phyloP scores from a whole-genome alignment of 2,888 invertebrate species.

The Carpatolechia fugitivella region DNA sequence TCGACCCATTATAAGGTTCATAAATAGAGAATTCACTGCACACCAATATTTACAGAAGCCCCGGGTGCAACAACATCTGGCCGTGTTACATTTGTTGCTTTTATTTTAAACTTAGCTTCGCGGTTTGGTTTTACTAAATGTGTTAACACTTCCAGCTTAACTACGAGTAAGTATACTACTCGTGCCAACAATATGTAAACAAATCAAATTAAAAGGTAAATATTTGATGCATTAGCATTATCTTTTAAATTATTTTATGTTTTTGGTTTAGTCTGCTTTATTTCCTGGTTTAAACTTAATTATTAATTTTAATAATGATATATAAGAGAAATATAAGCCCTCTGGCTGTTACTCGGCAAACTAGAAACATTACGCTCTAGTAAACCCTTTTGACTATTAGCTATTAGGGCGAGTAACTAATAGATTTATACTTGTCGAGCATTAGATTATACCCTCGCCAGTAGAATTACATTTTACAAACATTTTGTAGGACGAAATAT shows the following conservation, averaged over 20 bases:
- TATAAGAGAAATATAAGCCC: too few species aligned
- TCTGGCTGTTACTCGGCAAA: neutral
- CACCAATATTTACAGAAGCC: slow-evolving; percentile 17
- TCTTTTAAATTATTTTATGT: too few species aligned
- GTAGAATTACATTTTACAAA: neutral
- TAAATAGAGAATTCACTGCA: slow-evolving; percentile 15
- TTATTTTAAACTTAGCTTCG: slow-evolving; percentile 10
- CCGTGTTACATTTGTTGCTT: slow-evolving; percentile 7
- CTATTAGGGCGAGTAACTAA: neutral
- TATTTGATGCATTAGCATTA: too few species aligned
- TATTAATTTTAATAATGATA: too few species aligned
- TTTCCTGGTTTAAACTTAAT: too few species aligned
- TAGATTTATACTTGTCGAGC: neutral
- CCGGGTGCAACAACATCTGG: slow-evolving; percentile 23
- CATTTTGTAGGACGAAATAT: neutral
- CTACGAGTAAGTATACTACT: neutral
- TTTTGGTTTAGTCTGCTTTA: too few species aligned
- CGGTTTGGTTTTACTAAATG: slow-evolving; percentile 6
- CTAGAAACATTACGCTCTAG: neutral
- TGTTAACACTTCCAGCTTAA: neutral
- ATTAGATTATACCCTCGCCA: neutral
- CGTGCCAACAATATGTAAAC: neutral
- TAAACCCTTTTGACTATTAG: neutral
- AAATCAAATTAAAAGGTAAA: neutral
- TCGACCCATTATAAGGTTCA: neutral